Evolutionary conservation across 2,797 vertebrate genomes (phyloP).

Genomic region (Acanthopagrus latus): DNA sequence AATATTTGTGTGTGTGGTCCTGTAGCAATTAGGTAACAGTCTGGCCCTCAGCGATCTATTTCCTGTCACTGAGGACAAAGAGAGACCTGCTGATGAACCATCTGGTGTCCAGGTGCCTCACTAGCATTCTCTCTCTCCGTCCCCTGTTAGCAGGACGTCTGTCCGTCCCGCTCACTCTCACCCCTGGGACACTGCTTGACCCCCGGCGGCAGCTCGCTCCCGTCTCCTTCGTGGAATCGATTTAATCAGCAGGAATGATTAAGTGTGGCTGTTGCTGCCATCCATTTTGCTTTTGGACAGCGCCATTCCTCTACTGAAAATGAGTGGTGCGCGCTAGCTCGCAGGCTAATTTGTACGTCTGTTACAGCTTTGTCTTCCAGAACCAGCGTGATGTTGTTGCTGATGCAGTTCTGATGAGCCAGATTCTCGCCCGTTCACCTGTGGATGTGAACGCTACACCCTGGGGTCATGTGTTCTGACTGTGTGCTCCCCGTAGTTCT

Average conservation of each 20-base stretch:
- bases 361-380: background rate
- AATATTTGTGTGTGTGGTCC: slow-evolving; percentile 47
- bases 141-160: slow-evolving; percentile 37
- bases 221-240: slow-evolving; percentile 23
- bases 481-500: background rate
- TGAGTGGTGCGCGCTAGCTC: slow-evolving; percentile 2
- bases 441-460: background rate
- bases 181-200: slow-evolving; percentile 45
- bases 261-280: slow-evolving; percentile 11
- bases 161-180: slow-evolving; percentile 38
- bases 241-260: slow-evolving; percentile 49
- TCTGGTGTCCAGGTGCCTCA: slow-evolving; percentile 77
- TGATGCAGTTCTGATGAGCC: background rate
- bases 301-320: slow-evolving; percentile 6
- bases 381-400: background rate
- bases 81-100: slow-evolving; percentile 79
- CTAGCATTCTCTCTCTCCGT: background rate
- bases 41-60: slow-evolving; percentile 75
- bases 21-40: slow-evolving; percentile 73
- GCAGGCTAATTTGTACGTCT: background rate
- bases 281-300: slow-evolving; percentile 32
- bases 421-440: background rate
- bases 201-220: slow-evolving; percentile 26
- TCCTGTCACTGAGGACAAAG: slow-evolving; percentile 76
- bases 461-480: background rate